Evolutionary conservation across 2,797 vertebrate genomes (phyloP), one percentile per base, ranked within the genome.

Genomic region (Toxotes lorentzi): DNA sequence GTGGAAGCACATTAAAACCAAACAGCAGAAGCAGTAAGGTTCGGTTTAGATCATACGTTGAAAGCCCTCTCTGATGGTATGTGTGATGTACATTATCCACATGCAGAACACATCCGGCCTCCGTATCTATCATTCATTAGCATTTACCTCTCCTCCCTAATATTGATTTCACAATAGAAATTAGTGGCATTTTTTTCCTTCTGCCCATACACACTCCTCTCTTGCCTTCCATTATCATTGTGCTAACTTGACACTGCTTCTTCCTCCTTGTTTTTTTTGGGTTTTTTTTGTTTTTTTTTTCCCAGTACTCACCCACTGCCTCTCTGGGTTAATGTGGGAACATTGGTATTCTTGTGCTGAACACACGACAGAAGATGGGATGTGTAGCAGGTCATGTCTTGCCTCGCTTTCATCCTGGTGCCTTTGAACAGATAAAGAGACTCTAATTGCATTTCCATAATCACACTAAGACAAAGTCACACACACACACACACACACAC

Each of bases 381-480:
- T 91, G 79, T 91, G 84, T 72, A 87, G 78, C 85, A 81, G 93
- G 93, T 94, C 93, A 94, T 86, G 87, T 88, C 90, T 30, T 87
- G 87, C 81, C 82, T 87, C 59, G 50, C 90, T 92, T 92, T 94
- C 89, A 92, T 92, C 89, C 48, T 41, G 53, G 71, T 86, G 90
- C 91, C 76, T 94, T 93, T 93, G 90, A 91, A 91, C 87, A 92
- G 91, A 94, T 93, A 93, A 94, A 92, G 91, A 92, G 86, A 84
- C 78, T 81, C 71, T 93, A 94, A 94, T 93, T 93, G 76, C 93
- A 95, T 95, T 94, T 94, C 90, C 92, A 94, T 94, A 94, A 91
- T 92, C 86, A 66, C 79, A 78, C 84, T 74, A 88, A 88, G 86
- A 86, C 78, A 89, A 82, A 91, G 79, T 83, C 75, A 68, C 10